phyloP scores from a whole-genome alignment of 1,140 invertebrate genomes.

The Bombus picipes region DNA sequence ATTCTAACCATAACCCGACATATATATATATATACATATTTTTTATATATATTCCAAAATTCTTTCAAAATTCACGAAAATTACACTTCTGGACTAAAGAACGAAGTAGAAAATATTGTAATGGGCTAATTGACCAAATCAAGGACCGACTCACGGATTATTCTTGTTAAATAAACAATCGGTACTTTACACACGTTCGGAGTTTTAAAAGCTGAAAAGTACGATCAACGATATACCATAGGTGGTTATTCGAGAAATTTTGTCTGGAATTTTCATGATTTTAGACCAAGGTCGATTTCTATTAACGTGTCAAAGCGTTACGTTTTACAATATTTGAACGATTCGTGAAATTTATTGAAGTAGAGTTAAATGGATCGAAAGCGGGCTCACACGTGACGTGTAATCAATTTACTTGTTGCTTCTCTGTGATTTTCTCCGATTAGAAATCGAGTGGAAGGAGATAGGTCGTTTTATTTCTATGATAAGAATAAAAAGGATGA shows the following conservation, averaged over 20 bases:
- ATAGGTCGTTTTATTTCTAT: no score
- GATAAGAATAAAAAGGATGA: no score
- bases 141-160: not conserved
- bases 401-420: constrained; percentile 43
- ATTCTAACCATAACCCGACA: no score
- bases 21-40: no score
- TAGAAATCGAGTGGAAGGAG: not conserved
- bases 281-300: not conserved
- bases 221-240: not conserved
- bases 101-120: not conserved
- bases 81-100: not conserved
- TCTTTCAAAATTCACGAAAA: not conserved
- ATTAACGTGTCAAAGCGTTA: constrained; percentile 1
- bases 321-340: constrained; percentile 14
- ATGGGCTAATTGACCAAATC: not conserved
- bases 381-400: no score
- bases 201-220: not conserved
- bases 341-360: not conserved
- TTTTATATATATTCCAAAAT: not conserved
- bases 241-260: not conserved
- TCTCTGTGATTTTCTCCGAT: not conserved
- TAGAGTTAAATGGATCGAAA: not conserved
- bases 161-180: not conserved
- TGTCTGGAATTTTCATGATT: not conserved
- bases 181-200: not conserved